Evolutionary conservation across 2,888 invertebrate species (phyloP), one percentile per base, ranked within the genome.

Genomic region (Diaphora mendica): DNA sequence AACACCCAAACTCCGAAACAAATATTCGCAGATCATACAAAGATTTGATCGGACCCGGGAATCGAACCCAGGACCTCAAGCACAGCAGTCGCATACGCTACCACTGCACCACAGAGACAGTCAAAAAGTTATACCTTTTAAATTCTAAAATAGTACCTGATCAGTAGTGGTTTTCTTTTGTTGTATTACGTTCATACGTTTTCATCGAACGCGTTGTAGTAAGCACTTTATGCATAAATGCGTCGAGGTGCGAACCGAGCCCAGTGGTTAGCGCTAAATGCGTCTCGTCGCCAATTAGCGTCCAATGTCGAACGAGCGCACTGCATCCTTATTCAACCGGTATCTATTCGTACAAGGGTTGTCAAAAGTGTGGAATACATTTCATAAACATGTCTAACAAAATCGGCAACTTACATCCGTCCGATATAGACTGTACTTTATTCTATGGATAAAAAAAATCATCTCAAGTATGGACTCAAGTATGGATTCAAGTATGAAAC

Each of bases 241-340:
- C 77, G 78, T 79, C 74, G 78, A 86, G 85, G 87, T 86, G 86
- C 79, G 82, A 86, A 86, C 77, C 79, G 77, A 73, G 70, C 80
- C 80, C 81, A 62, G 79, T 81, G 77, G 85, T 86, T 85, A 85
- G 68, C 71, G 71, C 75, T 82, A 85, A 86, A 83, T 70, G 85
- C 80, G 78, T 84, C 80, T 79, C 79, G 79, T 73, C 73, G 79
- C 78, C 85, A 85, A 85, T 85, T 86, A 83, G 81, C 77, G 71
- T 33, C 26, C 64, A 67, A 76, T 71, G 72, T 72, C 59, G 70
- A 70, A 75, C 64, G 72, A 55, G 73, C 74, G 79, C 73, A 74
- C 72, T 72, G 74, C 72, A 66, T 79, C 79, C 79, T 75, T 77
- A 78, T 76, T 75, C 65, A 74, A 48, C 23, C 11, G 44, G 39